Conservation (phyloP, 2,113 vertebrate species). For the Lasiurus borealis region DNA sequence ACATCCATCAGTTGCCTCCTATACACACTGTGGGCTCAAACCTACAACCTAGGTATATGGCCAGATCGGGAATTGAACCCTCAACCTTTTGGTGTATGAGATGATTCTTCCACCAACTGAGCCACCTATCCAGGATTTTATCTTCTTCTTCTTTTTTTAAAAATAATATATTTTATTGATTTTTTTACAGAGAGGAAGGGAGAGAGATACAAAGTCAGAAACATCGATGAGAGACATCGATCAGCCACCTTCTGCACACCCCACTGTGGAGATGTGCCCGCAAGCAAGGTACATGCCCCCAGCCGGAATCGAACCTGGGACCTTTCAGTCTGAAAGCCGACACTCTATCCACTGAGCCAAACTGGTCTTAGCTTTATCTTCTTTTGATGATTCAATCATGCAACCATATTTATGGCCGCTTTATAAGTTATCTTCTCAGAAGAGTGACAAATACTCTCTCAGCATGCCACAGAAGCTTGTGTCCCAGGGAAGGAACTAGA, state of each 20-base stretch:
- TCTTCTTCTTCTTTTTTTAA: no score
- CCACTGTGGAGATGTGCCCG: no score
- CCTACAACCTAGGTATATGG: background rate
- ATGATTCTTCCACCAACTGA: background rate
- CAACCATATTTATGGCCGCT: background rate
- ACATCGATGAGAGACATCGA: no score
- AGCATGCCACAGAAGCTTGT: rapidly evolving
- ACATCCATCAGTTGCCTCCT: background rate
- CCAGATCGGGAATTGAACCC: background rate
- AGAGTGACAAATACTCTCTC: background rate
- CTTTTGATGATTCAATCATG: background rate
- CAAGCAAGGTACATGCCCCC: no score
- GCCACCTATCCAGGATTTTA: background rate
- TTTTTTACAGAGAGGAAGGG: no score
- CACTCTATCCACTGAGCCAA: no score
- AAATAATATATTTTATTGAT: no score
- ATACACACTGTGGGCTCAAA: background rate
- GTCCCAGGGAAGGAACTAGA: background rate
- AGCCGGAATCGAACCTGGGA: no score
- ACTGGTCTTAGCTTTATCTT: no score
- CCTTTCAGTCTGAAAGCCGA: no score
- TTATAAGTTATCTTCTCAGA: background rate
- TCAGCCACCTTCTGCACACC: no score
- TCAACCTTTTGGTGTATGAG: background rate
- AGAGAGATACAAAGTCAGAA: no score